A percentile compares a stretch with the other conserved stretches of the same genome.
Conservation (phyloP, 2,888 invertebrate species). For the Timema cristinae region DNA sequence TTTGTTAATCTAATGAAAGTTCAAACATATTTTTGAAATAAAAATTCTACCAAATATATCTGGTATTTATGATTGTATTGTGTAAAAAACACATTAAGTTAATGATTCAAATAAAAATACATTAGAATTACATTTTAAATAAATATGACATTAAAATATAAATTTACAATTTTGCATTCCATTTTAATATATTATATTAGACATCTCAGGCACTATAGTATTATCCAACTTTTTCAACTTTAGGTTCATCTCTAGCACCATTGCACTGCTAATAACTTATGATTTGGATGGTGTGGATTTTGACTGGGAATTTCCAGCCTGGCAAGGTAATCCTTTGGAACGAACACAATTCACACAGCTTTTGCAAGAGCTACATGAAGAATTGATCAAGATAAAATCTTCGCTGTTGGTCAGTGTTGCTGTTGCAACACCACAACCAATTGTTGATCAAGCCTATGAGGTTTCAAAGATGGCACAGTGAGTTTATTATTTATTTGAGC, state of each 20-base stretch:
- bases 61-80: too few relatives aligned
- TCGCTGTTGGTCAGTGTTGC: conserved; percentile 66
- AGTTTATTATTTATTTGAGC: conserved; percentile 34
- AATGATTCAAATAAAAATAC: too few relatives aligned
- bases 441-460: conserved; percentile 74
- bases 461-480: conserved; percentile 70
- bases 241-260: conserved; percentile 53
- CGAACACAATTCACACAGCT: conserved; percentile 71
- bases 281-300: conserved; percentile 69
- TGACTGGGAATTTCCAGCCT: conserved; percentile 85
- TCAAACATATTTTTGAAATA: too few relatives aligned
- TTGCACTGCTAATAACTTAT: conserved; percentile 50
- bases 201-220: too few relatives aligned
- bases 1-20: too few relatives aligned
- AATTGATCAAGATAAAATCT: conserved; percentile 51
- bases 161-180: too few relatives aligned
- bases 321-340: conserved; percentile 52
- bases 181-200: too few relatives aligned
- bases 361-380: conserved; percentile 65
- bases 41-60: too few relatives aligned
- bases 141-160: too few relatives aligned
- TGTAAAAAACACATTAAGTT: too few relatives aligned
- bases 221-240: conserved; percentile 17
- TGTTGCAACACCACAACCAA: conserved; percentile 71
- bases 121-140: too few relatives aligned